A percentile compares a stretch with the other conserved stretches of the same genome.
These are phyloP conservation scores for Hypercompe scribonia DNA, from an alignment of 2,888 invertebrate species.

Conservation along the genomic window DNA sequence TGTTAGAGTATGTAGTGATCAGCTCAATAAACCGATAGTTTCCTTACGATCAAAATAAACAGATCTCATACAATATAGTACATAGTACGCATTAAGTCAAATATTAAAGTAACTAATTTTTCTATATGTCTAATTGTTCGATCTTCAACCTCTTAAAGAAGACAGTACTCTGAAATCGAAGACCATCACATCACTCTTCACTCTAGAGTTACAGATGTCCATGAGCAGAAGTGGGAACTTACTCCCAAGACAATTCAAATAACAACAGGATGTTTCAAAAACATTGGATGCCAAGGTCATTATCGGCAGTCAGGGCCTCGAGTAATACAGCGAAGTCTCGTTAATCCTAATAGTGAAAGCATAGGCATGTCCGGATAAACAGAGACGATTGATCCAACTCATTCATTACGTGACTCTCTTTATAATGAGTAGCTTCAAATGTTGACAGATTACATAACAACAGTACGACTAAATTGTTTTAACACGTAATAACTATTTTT, in stretches of 20 bases:
- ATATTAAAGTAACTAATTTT: no score
- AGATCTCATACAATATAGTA: no score
- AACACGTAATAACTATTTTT: background rate
- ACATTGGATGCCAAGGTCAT: slow-evolving; percentile 3
- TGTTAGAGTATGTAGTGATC: no score
- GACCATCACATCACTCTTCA: no score
- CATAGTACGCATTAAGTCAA: no score
- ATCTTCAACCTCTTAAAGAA: no score
- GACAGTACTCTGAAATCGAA: no score
- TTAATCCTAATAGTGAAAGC: slow-evolving; percentile 11
- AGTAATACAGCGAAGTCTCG: slow-evolving; percentile 5
- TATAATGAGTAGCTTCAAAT: slow-evolving; percentile 7
- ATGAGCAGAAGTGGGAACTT: no score
- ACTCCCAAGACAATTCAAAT: background rate
- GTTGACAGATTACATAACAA: slow-evolving; percentile 1
- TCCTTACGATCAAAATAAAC: no score
- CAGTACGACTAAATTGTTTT: background rate
- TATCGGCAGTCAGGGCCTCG: background rate
- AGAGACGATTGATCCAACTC: slow-evolving; percentile 6
- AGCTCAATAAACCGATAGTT: no score
- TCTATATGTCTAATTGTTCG: no score
- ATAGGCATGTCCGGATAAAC: slow-evolving; percentile 13
- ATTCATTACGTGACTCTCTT: slow-evolving; percentile 16
- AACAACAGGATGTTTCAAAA: background rate
- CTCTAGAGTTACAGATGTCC: no score